A percentile compares a stretch with the other conserved stretches of the same genome.
Conservation (phyloP, 2,888 invertebrate species). For the Campoplex capitator region DNA sequence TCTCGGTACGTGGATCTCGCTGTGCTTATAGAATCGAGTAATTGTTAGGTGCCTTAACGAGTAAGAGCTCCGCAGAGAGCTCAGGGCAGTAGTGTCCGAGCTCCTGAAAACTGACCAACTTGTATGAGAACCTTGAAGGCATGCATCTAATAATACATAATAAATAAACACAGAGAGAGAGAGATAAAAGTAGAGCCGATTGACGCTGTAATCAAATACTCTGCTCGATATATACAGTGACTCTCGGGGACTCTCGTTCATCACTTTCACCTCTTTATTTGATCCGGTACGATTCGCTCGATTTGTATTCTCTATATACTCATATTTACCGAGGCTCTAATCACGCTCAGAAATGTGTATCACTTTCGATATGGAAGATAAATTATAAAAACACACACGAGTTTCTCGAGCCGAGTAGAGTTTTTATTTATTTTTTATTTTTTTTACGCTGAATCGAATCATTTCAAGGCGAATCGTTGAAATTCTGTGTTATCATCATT, state of each 20-base stretch:
- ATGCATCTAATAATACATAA: slow-evolving; percentile 37
- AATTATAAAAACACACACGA: not conserved
- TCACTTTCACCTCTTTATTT: slow-evolving; percentile 70
- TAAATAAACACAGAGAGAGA: not conserved
- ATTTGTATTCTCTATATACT: slow-evolving; percentile 21
- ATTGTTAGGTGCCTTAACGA: slow-evolving; percentile 69
- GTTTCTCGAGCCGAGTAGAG: not conserved
- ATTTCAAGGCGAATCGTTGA: not conserved
- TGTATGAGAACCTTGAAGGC: slow-evolving; percentile 56
- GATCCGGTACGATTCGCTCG: slow-evolving; percentile 64
- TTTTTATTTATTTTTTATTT: not conserved
- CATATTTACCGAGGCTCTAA: slow-evolving; percentile 35
- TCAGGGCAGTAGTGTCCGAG: slow-evolving; percentile 48
- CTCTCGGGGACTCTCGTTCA: slow-evolving; percentile 53
- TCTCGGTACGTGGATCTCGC: not conserved
- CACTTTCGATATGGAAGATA: slow-evolving; percentile 6
- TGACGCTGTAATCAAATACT: slow-evolving; percentile 58
- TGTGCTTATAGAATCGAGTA: slow-evolving; percentile 62
- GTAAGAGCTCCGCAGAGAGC: slow-evolving; percentile 58
- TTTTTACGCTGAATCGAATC: not conserved
- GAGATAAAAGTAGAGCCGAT: slow-evolving; percentile 49
- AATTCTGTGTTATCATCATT: not conserved
- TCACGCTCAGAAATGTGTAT: slow-evolving; percentile 31
- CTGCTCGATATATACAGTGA: slow-evolving; percentile 42
- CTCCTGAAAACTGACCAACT: slow-evolving; percentile 33